These are phyloP conservation scores for Hypena proboscidalis DNA, from an alignment of 2,888 invertebrate species.

Conservation along the genomic window DNA sequence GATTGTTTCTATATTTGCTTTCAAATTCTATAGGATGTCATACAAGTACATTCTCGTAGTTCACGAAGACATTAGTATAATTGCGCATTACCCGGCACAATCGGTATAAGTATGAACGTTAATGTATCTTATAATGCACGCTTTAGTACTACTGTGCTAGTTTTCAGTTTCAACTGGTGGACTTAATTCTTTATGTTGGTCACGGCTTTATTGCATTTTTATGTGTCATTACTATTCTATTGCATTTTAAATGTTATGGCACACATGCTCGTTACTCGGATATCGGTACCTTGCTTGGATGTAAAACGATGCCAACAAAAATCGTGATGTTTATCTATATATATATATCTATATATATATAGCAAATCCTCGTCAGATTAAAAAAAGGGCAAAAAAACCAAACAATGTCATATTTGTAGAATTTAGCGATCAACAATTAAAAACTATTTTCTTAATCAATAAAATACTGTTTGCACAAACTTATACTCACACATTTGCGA, in stretches of 20 bases:
- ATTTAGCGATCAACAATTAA: too few species aligned
- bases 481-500: too few species aligned
- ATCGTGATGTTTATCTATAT: background rate
- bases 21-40: constrained; percentile 33
- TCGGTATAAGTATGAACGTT: constrained; percentile 30
- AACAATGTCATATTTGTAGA: too few species aligned
- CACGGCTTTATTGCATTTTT: constrained; percentile 41
- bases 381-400: too few species aligned
- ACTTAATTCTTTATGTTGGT: constrained; percentile 36
- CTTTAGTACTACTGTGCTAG: constrained; percentile 32
- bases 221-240: constrained; percentile 34
- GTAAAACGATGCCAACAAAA: constrained; percentile 2
- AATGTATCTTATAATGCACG: constrained; percentile 34
- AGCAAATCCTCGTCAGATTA: background rate
- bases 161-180: constrained; percentile 44
- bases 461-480: too few species aligned
- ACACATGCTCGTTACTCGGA: too few species aligned
- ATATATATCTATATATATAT: too few species aligned
- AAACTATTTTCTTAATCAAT: too few species aligned
- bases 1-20: constrained; percentile 48
- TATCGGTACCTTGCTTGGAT: constrained; percentile 1
- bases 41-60: constrained; percentile 14
- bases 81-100: constrained; percentile 21
- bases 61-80: constrained; percentile 31
- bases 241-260: constrained; percentile 31